Base-by-base conservation (phyloP, 2,888 invertebrate species). In the Imbricaverruca yamaguchii region DNA sequence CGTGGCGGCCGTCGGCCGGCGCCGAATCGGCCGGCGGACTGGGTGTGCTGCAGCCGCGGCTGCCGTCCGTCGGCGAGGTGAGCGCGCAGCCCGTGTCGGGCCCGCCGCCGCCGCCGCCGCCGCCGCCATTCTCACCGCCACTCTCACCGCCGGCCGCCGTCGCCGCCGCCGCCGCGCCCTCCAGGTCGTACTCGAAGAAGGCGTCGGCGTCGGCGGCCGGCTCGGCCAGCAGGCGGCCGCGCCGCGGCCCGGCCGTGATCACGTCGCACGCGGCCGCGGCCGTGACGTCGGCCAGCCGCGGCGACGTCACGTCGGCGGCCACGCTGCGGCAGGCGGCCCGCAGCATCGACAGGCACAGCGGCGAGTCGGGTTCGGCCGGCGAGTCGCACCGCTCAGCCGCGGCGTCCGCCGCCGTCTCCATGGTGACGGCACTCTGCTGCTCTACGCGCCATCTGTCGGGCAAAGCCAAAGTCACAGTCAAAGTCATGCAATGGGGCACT, bases 171-270 rank as follows among this genome's bases (percentile, higher is more conserved):
- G 15, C 12, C 1, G 18, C 74, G 55, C 74, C 7, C 55, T 74
- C 74, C 74, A 74, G 21, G 55, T 74, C 74, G 21, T 74, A 74
- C 74, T 74, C 74, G 55, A 74, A 74, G 74, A 74, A 74, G 74
- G 55, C 55, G 55, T 74, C 74, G 18, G 74, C 74, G 55, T 74
- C 74, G 21, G 55, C 21, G 15, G 74, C 21, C 10, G 74, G 9
- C 18, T 53, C 74, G 21, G 2, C 10, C 21, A 9, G 53, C 74
- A 23, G 53, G 39, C 69, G 69, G 69, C 25, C 21, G 74, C 74
- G 74, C 55, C 74, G 74, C 53, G 74, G 74, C 21, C 74, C 74
- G 74, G 53, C 55, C 21, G 74, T 69, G 69, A 69, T 39, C 39
- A 69, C 69, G 74, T 18, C 69, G 15, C 53, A 9, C 23, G 15